Conservation (phyloP, 2,113 vertebrate genomes). For the Lophius piscatorius region DNA sequence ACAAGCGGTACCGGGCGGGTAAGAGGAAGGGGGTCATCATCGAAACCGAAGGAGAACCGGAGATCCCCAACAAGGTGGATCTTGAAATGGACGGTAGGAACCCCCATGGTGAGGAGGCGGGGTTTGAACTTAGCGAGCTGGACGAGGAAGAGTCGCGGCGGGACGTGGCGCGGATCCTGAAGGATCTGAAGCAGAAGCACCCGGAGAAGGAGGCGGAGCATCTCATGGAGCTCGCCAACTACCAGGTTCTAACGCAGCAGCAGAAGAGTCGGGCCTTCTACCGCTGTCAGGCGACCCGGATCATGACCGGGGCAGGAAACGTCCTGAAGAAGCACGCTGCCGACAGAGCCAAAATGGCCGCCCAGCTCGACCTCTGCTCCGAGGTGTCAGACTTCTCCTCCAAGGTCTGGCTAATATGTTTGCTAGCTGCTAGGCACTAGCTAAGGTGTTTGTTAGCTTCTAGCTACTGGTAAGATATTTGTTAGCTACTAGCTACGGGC, state of each 20-base stretch:
- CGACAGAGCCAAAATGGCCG: slow-evolving; percentile 89
- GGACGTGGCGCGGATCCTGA: slow-evolving; percentile 90
- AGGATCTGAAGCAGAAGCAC: slow-evolving; percentile 94
- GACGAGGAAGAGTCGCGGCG: slow-evolving; percentile 90
- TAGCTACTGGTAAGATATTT: too few species aligned
- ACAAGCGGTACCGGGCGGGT: slow-evolving; percentile 92
- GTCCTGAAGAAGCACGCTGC: slow-evolving; percentile 91
- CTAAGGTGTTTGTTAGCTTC: too few species aligned
- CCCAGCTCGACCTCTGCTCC: slow-evolving; percentile 85
- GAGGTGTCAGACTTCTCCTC: too few species aligned
- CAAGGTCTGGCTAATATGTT: too few species aligned
- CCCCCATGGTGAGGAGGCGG: slow-evolving; percentile 83
- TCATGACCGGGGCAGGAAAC: slow-evolving; percentile 93
- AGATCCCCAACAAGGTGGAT: slow-evolving; percentile 85
- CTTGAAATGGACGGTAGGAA: slow-evolving; percentile 92
- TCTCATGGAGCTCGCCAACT: slow-evolving; percentile 90
- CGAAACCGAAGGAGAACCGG: slow-evolving; percentile 91
- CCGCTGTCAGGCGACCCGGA: slow-evolving; percentile 92
- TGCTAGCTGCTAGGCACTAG: too few species aligned
- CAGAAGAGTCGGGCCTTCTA: slow-evolving; percentile 96
- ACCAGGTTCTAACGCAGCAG: slow-evolving; percentile 90
- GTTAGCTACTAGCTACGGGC: too few species aligned
- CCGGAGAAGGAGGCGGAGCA: slow-evolving; percentile 94
- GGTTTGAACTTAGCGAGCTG: slow-evolving; percentile 83
- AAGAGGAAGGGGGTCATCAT: slow-evolving; percentile 94